Percentiles rank a stretch among this genome's conserved stretches.
These are phyloP conservation scores for Pristiophorus japonicus DNA, from an alignment of 2,113 vertebrate genomes.

Conservation along the genomic window DNA sequence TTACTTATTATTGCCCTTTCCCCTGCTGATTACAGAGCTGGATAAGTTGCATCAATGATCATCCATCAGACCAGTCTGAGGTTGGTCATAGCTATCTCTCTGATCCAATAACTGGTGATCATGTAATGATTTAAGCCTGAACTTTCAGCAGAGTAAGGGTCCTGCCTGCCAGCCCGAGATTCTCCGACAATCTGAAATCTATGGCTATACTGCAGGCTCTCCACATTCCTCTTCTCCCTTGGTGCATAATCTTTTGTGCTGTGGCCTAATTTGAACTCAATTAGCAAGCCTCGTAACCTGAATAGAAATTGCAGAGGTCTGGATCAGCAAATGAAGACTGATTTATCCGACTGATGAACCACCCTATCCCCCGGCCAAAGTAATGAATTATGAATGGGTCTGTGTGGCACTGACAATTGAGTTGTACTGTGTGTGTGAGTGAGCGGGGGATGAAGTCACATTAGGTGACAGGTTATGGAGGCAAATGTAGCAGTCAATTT, in stretches of 20 bases:
- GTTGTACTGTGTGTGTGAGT: neutral
- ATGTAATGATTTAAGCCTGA: slow-evolving; percentile 49
- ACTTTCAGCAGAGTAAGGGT: slow-evolving; percentile 45
- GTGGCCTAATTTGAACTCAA: slow-evolving; percentile 40
- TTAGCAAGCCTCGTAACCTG: slow-evolving; percentile 44
- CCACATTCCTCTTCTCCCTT: slow-evolving; percentile 11
- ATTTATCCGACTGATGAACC: slow-evolving; percentile 48
- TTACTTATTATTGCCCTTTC: too few relatives aligned
- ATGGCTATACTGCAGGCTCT: slow-evolving; percentile 6
- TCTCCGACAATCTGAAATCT: slow-evolving; percentile 49
- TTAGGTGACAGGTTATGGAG: too few relatives aligned
- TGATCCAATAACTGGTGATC: slow-evolving; percentile 41
- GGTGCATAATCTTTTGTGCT: slow-evolving; percentile 14
- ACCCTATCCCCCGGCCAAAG: slow-evolving; percentile 44
- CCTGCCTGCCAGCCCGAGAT: slow-evolving; percentile 46
- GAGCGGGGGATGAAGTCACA: neutral
- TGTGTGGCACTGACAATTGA: slow-evolving; percentile 41
- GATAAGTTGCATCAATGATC: slow-evolving; percentile 42
- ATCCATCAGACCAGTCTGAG: slow-evolving; percentile 54
- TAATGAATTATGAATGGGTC: slow-evolving; percentile 62
- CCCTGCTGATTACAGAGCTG: slow-evolving; percentile 50
- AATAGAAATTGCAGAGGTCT: slow-evolving; percentile 43
- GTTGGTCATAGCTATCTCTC: slow-evolving; percentile 45
- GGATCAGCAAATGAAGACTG: slow-evolving; percentile 50
- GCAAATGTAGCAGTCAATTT: too few relatives aligned